These are phyloP conservation scores for Phylloscopus collybita DNA, from an alignment of 2,797 vertebrate genomes.

Conservation along the genomic window DNA sequence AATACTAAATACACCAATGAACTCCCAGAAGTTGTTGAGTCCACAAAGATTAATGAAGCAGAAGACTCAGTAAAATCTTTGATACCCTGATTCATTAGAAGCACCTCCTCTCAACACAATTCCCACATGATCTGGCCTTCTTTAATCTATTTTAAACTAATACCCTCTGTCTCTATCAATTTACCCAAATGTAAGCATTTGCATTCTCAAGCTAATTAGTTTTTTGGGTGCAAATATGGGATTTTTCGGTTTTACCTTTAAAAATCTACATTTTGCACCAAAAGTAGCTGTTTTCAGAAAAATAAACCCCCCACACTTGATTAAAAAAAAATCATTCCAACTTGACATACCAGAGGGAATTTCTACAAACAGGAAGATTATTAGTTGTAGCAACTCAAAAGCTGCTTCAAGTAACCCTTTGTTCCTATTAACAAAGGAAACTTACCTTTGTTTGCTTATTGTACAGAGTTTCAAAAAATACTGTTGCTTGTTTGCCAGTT, in stretches of 20 bases:
- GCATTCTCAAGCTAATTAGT: not conserved
- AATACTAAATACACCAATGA: not conserved
- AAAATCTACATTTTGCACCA: not conserved
- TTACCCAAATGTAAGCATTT: not conserved
- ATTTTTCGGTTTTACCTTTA: not conserved
- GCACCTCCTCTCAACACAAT: not conserved
- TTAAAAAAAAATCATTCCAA: not conserved
- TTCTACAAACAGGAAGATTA: not conserved
- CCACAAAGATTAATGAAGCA: not conserved
- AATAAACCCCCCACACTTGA: not conserved
- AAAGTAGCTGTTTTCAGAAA: not conserved
- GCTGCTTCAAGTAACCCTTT: not conserved
- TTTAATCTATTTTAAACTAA: not conserved
- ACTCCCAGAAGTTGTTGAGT: not conserved
- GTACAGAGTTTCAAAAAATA: not conserved
- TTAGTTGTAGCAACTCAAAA: not conserved
- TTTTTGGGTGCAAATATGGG: not conserved
- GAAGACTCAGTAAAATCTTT: not conserved
- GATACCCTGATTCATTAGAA: not conserved
- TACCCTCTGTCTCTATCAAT: not conserved
- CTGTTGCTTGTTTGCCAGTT: not conserved
- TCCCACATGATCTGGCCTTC: not conserved
- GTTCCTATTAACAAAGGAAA: not conserved
- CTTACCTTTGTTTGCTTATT: constrained; percentile 16
- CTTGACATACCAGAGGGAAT: not conserved